Evolutionary conservation across 2,113 vertebrate genomes (phyloP), one percentile per base, ranked within the genome.

Genomic region (Coturnix japonica): DNA sequence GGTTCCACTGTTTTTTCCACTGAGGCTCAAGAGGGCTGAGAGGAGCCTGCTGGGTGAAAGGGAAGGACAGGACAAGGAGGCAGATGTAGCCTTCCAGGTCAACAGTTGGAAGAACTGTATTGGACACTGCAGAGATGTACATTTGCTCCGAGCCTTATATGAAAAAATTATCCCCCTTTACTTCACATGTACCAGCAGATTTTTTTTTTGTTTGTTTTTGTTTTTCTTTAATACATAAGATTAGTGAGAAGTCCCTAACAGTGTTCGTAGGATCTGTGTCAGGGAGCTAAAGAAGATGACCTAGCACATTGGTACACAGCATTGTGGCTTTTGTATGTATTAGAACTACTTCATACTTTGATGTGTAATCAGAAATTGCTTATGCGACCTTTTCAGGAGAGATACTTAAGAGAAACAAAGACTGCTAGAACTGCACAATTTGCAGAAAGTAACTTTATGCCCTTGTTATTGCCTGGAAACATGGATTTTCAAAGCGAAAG

Each of bases 391-490:
- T 47, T 93, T 89, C 8, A n/a, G 47, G 23, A 77, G 78, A 89
- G 57, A 87, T 77, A 21, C 31, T 87, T 11, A 81, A 82, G 64
- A 85, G 91, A 95, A 94, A 91, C 60, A 81, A 93, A 65, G 75
- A 80, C 78, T 86, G 12, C 70, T 78, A 75, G 88, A 85, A 91
- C 64, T 76, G 81, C 79, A 88, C 43, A 73, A 87, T 94, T 89
- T 89, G 87, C 76, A 89, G 79, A 95, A 95, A 95, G 87, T 93
- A 95, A 74, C 73, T 87, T 91, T 56, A 31, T 80, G 43, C 57
- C 60, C 84, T 92, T 94, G 90, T 92, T 93, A 90, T 81, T 89
- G 91, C 94, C 84, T 88, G 60, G 56, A 91, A 95, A 91, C 80
- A 63, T 47, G 60, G 43, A 81, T 81, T 92, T 94, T 95, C 93